These are phyloP conservation scores for Unio delphinus DNA, from an alignment of 2,888 invertebrate species.

Conservation along the genomic window DNA sequence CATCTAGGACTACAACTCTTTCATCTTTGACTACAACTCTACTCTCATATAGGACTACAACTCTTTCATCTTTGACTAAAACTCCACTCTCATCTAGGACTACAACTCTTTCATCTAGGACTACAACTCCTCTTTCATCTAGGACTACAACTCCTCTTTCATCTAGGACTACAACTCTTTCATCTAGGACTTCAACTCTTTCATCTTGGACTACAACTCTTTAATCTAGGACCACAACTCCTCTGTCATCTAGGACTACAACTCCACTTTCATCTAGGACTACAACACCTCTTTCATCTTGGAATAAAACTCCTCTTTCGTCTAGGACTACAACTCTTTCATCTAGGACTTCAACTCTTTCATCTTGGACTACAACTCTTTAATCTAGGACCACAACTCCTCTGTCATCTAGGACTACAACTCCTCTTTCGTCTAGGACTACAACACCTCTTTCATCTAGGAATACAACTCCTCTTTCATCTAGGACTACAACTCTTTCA, in stretches of 20 bases:
- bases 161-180: slow-evolving; percentile 5
- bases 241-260: slow-evolving; percentile 15
- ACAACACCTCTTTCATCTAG: slow-evolving; percentile 15
- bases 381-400: background rate
- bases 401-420: slow-evolving; percentile 14
- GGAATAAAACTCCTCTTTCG: slow-evolving; percentile 3
- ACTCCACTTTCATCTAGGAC: slow-evolving; percentile 14
- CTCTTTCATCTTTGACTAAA: background rate
- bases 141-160: slow-evolving; percentile 4
- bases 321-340: too few relatives aligned
- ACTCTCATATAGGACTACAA: background rate
- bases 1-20: background rate
- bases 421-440: slow-evolving; percentile 4
- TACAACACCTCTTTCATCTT: slow-evolving; percentile 15
- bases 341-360: background rate
- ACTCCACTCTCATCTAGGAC: background rate
- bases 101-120: background rate
- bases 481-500: background rate
- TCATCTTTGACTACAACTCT: too few relatives aligned
- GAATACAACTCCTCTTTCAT: slow-evolving; percentile 15
- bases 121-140: slow-evolving; percentile 15
- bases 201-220: too few relatives aligned
- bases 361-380: too few relatives aligned
- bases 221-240: background rate
- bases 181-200: background rate